These are phyloP conservation scores for Datnioides undecimradiatus DNA, from an alignment of 2,113 vertebrate genomes.

Conservation along the genomic window DNA sequence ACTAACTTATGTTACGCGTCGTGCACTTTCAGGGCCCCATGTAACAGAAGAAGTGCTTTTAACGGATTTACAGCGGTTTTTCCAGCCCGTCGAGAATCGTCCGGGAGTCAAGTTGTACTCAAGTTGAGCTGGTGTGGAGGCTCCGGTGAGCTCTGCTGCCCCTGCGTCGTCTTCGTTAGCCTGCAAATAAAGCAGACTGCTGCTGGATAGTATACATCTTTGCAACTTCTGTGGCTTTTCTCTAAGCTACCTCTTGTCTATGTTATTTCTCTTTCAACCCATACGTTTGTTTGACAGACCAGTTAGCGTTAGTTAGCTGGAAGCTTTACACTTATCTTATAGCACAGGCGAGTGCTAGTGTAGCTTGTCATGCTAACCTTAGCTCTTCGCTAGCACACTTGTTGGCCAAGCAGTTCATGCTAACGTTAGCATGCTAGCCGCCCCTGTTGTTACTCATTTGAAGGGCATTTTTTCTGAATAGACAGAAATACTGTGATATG, in stretches of 20 bases:
- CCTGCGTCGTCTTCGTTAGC: constrained; percentile 52
- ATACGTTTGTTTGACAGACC: background rate
- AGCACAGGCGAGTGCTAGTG: background rate
- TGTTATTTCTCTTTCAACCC: background rate
- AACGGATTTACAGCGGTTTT: constrained; percentile 37
- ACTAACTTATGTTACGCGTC: constrained; percentile 5
- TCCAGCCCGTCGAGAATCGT: constrained; percentile 32
- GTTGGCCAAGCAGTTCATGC: constrained; percentile 54
- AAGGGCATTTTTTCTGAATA: constrained; percentile 49
- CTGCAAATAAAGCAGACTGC: constrained; percentile 23
- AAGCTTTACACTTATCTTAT: background rate
- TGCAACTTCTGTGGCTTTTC: background rate
- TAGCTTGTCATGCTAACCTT: constrained; percentile 67
- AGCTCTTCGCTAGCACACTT: constrained; percentile 67
- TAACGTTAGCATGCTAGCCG: constrained; percentile 73
- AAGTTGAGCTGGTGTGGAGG: constrained; percentile 62
- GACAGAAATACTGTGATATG: background rate
- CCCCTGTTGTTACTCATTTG: constrained; percentile 45
- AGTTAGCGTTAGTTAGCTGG: constrained; percentile 7
- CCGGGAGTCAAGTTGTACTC: constrained; percentile 54
- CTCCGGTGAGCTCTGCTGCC: constrained; percentile 73
- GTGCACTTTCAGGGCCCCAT: background rate
- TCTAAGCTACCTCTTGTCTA: background rate
- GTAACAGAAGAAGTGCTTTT: constrained; percentile 28
- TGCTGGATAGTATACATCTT: background rate